Percentiles rank a stretch among this genome's conserved stretches.
These are phyloP conservation scores for Cygnus buccinator DNA, from an alignment of 2,113 vertebrate genomes.

Conservation along the genomic window DNA sequence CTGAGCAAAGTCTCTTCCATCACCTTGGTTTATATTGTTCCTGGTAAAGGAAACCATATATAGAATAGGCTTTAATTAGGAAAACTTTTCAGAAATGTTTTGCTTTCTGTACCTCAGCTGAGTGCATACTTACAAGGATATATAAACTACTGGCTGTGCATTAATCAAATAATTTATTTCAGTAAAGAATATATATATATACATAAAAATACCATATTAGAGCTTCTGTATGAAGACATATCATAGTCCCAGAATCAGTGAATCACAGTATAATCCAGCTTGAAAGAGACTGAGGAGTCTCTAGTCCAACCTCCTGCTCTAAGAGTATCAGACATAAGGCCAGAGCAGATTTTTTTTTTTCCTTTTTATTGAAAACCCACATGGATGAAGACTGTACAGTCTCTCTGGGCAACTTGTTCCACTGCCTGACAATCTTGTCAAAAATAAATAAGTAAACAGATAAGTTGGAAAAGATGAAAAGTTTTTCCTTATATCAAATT, in stretches of 20 bases:
- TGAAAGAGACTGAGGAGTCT: neutral
- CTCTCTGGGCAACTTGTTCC: neutral
- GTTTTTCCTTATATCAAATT: neutral
- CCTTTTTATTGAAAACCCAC: neutral
- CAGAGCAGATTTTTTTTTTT: neutral
- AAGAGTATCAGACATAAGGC: neutral
- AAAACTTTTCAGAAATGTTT: neutral
- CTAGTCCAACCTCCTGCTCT: neutral
- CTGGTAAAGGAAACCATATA: neutral
- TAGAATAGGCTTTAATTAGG: neutral
- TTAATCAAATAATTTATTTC: neutral
- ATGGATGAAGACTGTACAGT: neutral
- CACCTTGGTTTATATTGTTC: neutral
- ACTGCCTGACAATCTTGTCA: neutral
- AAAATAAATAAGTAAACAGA: neutral
- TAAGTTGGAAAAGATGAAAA: neutral
- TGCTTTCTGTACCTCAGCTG: neutral
- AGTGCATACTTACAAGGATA: neutral
- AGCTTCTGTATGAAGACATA: neutral
- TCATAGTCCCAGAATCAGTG: neutral
- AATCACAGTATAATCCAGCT: neutral
- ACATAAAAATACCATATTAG: neutral
- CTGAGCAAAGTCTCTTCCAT: neutral
- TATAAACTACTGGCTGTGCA: neutral
- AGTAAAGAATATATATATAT: neutral